A percentile compares a stretch with the other conserved stretches of the same genome.
Conservation (phyloP, 2,797 vertebrate genomes). For the Tangara arthus region DNA sequence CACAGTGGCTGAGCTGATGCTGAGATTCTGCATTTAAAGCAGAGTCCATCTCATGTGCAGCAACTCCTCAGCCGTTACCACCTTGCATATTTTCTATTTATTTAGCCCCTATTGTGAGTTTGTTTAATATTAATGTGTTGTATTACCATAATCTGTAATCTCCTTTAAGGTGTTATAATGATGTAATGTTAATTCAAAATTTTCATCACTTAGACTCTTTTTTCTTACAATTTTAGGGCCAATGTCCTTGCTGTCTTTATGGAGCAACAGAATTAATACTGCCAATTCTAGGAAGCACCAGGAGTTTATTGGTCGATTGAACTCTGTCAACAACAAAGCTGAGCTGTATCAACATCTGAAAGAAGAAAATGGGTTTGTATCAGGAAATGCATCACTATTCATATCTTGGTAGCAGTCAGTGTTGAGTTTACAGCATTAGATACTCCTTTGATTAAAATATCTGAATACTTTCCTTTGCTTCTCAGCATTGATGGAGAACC, state of each 20-base stretch:
- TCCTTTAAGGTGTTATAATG: background rate
- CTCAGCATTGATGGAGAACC: background rate
- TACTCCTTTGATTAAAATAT: background rate
- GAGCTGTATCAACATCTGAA: slow-evolving; percentile 97
- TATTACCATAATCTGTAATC: background rate
- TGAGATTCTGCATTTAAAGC: background rate
- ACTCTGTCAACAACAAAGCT: slow-evolving; percentile 92
- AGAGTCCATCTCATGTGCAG: background rate
- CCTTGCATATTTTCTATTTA: background rate
- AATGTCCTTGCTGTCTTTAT: slow-evolving; percentile 90
- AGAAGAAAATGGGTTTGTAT: slow-evolving; percentile 93
- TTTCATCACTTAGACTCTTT: background rate
- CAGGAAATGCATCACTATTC: background rate
- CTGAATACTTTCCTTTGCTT: background rate
- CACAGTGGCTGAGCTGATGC: background rate
- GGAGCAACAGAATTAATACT: slow-evolving; percentile 93
- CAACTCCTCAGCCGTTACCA: background rate
- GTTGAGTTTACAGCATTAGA: background rate
- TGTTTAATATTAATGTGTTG: background rate
- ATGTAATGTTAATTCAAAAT: background rate
- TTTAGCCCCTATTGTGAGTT: background rate
- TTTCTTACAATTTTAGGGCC: slow-evolving; percentile 79
- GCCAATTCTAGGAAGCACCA: slow-evolving; percentile 97
- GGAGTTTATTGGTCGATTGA: slow-evolving; percentile 91
- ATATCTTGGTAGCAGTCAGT: background rate